Evolutionary conservation across 2,113 vertebrate genomes (phyloP).

Genomic region (Psophia crepitans): DNA sequence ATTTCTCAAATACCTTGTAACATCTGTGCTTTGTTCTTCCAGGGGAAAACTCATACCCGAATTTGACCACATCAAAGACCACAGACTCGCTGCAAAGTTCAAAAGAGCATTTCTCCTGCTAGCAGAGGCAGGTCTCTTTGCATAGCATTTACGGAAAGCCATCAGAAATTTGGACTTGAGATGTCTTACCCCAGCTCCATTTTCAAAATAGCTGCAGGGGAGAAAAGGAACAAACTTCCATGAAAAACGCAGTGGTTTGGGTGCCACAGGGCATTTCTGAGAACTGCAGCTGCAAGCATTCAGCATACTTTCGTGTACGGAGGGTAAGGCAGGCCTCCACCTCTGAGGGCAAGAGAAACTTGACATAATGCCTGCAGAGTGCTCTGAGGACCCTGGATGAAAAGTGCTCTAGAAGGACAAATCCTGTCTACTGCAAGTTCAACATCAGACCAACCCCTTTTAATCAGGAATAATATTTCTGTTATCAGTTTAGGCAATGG

Average conservation of each 20-base stretch:
- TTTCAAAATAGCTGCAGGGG: not conserved
- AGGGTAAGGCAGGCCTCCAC: not conserved
- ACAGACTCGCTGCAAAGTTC: not conserved
- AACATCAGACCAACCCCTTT: not conserved
- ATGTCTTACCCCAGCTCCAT: not conserved
- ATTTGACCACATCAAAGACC: slow-evolving; percentile 3
- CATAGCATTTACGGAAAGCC: not conserved
- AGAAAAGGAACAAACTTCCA: not conserved
- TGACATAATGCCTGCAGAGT: not conserved
- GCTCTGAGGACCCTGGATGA: not conserved
- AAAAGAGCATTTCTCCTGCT: not conserved
- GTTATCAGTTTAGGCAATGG: slow-evolving; percentile 46
- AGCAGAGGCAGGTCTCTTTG: not conserved
- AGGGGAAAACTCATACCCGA: not conserved
- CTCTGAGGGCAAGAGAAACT: not conserved
- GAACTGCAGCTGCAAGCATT: not conserved
- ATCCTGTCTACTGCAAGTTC: not conserved
- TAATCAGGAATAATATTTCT: slow-evolving; percentile 7
- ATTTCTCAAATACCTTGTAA: not conserved
- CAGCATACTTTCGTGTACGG: not conserved
- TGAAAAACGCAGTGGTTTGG: not conserved
- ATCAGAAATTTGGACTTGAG: not conserved
- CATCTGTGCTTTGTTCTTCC: slow-evolving; percentile 6
- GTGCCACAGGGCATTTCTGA: not conserved
- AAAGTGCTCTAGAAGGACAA: not conserved